phyloP scores from a whole-genome alignment of 2,113 vertebrate genomes.

The Chaetura pelagica region DNA sequence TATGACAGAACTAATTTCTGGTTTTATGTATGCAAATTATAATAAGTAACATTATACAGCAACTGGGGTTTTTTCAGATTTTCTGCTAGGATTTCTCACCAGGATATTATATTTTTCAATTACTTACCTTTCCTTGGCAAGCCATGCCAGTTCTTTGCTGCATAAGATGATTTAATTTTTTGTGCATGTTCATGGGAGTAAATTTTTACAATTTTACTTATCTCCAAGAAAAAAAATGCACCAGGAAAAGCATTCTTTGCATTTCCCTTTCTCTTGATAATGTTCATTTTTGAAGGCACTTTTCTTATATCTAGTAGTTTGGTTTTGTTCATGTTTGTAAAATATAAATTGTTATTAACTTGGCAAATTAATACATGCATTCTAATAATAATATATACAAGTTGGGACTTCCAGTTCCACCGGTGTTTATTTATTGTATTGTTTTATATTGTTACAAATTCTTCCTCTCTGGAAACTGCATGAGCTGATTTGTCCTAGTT shows the following conservation, averaged over 20 bases:
- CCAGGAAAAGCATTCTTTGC: background rate
- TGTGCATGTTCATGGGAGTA: background rate
- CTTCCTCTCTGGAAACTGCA: background rate
- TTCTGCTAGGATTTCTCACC: conserved; percentile 29
- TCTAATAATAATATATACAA: background rate
- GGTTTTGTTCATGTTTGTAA: background rate
- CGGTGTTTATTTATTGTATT: background rate
- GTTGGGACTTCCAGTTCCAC: background rate
- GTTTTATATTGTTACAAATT: background rate
- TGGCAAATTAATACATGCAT: background rate
- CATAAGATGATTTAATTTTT: conserved; percentile 35
- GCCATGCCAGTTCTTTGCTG: background rate
- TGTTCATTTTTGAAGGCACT: background rate
- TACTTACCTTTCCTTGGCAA: conserved; percentile 34
- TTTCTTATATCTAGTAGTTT: background rate
- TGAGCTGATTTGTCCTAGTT: background rate
- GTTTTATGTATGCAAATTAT: background rate
- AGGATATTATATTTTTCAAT: conserved; percentile 21
- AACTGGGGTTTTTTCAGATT: background rate
- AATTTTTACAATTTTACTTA: conserved; percentile 18
- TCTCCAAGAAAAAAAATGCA: background rate
- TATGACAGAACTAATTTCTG: background rate
- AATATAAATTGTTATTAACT: background rate
- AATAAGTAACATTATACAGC: background rate
- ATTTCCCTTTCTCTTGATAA: background rate